These are phyloP conservation scores for Anseranas semipalmata DNA, from an alignment of 2,113 vertebrate species.

Conservation along the genomic window DNA sequence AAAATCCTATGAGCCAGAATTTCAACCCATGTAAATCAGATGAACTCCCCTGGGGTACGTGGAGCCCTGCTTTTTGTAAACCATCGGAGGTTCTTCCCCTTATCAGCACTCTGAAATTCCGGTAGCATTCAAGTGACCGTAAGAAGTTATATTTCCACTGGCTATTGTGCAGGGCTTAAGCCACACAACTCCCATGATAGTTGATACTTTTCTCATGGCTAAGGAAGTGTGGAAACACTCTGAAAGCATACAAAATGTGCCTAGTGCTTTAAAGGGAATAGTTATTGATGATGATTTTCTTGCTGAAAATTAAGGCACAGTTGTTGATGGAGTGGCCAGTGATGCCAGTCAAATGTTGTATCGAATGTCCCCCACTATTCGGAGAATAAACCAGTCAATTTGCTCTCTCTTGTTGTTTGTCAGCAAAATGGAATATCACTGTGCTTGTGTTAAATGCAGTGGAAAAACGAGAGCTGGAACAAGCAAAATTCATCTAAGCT, in stretches of 20 bases:
- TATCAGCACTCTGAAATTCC: background rate
- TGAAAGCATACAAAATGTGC: background rate
- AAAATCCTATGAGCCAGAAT: background rate
- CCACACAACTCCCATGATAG: background rate
- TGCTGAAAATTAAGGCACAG: background rate
- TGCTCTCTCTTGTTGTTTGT: background rate
- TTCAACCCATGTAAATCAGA: background rate
- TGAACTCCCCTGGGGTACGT: background rate
- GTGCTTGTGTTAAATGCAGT: background rate
- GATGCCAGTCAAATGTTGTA: background rate
- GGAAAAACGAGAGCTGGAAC: background rate
- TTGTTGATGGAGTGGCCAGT: background rate
- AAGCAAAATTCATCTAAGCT: background rate
- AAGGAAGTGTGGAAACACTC: background rate
- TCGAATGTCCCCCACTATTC: background rate
- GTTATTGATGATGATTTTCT: background rate
- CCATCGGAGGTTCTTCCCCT: background rate
- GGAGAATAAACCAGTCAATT: background rate
- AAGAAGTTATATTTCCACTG: background rate
- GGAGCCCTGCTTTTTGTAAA: background rate
- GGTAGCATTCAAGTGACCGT: background rate
- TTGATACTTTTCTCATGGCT: background rate
- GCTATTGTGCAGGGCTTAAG: background rate
- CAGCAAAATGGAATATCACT: conserved; percentile 1
- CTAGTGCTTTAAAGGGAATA: background rate